A percentile compares a stretch with the other conserved stretches of the same genome.
These are phyloP conservation scores for Mizuhopecten yessoensis DNA, from an alignment of 1,140 invertebrate genomes.

Conservation along the genomic window DNA sequence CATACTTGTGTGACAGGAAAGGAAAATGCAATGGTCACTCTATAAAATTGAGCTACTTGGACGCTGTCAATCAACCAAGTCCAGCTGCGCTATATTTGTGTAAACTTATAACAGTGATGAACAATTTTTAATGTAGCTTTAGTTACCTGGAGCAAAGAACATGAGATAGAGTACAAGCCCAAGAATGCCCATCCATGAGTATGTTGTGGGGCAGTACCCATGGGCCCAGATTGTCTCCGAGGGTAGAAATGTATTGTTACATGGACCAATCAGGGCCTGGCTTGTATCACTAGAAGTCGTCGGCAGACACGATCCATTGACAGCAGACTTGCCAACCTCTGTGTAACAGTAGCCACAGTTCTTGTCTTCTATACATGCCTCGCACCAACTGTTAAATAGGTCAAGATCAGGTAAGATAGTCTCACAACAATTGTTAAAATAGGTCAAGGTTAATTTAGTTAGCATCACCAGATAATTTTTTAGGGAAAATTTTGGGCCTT, in stretches of 20 bases:
- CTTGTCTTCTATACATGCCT: constrained; percentile 72
- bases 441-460: neutral
- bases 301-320: constrained; percentile 77
- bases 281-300: constrained; percentile 58
- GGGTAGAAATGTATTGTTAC: constrained; percentile 69
- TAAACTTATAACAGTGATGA: no score
- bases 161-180: constrained; percentile 85
- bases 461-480: no score
- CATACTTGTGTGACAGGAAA: no score
- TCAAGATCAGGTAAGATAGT: no score
- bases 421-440: no score
- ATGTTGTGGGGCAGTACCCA: constrained; percentile 85
- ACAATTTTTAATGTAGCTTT: no score
- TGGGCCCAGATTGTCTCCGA: constrained; percentile 78
- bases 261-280: constrained; percentile 70
- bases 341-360: constrained; percentile 78
- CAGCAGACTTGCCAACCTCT: constrained; percentile 62
- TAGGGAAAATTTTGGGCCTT: no score
- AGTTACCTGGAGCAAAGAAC: constrained; percentile 85
- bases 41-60: no score
- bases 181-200: constrained; percentile 84
- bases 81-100: no score
- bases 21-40: no score
- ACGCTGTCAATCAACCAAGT: no score
- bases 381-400: constrained; percentile 69